Conservation (phyloP, 2,797 vertebrate species). For the Knipowitschia caucasica region DNA sequence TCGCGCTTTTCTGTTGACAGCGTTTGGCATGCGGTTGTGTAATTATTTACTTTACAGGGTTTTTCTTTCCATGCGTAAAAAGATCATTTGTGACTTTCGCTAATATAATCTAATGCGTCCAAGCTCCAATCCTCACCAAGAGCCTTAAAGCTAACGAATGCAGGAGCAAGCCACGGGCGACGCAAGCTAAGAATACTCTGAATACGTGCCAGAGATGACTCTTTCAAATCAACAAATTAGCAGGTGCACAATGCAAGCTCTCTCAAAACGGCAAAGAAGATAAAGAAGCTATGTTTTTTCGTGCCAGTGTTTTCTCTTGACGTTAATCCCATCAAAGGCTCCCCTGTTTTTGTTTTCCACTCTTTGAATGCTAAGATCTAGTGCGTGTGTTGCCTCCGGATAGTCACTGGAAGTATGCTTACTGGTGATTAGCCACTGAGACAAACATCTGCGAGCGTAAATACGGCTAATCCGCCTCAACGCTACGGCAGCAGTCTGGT, state of each 20-base stretch:
- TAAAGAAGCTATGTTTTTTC: conserved; percentile 43
- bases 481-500: conserved; percentile 21
- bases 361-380: conserved; percentile 38
- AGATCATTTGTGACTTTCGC: conserved; percentile 43
- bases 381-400: conserved; percentile 40
- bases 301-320: conserved; percentile 55
- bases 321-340: conserved; percentile 71
- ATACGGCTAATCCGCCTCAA: conserved; percentile 60
- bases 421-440: conserved; percentile 54
- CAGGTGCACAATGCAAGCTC: conserved; percentile 54
- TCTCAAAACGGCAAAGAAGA: conserved; percentile 44
- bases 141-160: conserved; percentile 58
- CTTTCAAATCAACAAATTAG: conserved; percentile 65
- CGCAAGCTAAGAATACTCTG: conserved; percentile 49
- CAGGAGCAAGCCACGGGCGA: conserved; percentile 31
- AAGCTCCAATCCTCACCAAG: conserved; percentile 41
- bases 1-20: conserved; percentile 25
- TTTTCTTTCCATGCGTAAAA: conserved; percentile 21
- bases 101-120: conserved; percentile 62
- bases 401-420: conserved; percentile 42
- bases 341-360: conserved; percentile 46
- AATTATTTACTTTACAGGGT: conserved; percentile 49
- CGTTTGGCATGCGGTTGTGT: conserved; percentile 38
- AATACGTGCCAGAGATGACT: conserved; percentile 58
- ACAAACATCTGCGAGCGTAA: conserved; percentile 65